Evolutionary conservation across 2,888 invertebrate genomes (phyloP).

Genomic region (Melinaea marsaeus): DNA sequence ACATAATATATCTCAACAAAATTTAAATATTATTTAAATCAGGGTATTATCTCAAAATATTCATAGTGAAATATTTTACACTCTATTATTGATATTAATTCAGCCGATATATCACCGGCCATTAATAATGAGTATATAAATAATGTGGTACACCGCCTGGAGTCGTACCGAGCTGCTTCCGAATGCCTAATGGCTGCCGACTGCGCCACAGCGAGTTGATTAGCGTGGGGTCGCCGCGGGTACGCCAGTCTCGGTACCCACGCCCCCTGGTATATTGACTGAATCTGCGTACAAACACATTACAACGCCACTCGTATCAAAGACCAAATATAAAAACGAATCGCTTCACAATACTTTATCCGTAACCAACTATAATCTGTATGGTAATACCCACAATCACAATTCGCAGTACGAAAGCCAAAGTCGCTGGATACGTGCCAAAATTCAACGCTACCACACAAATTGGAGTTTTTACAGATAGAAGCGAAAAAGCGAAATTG

Average conservation of each 20-base stretch:
- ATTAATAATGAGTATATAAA: not conserved
- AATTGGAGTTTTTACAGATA: constrained; percentile 50
- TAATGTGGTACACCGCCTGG: not conserved
- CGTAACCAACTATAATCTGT: constrained; percentile 48
- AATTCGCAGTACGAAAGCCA: constrained; percentile 56
- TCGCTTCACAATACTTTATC: constrained; percentile 24
- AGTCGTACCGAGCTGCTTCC: constrained; percentile 79
- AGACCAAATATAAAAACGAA: constrained; percentile 17
- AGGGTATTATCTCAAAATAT: not conserved
- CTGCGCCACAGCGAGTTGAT: constrained; percentile 86
- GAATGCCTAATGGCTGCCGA: constrained; percentile 84
- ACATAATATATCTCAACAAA: no score
- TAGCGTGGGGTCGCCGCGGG: constrained; percentile 83
- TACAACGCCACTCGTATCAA: constrained; percentile 30
- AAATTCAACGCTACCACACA: constrained; percentile 55
- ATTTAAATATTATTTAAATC: no score
- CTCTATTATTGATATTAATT: not conserved
- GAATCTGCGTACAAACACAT: constrained; percentile 70
- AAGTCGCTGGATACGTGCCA: constrained; percentile 65
- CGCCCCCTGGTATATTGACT: constrained; percentile 79
- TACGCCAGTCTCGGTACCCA: constrained; percentile 84
- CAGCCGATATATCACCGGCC: not conserved
- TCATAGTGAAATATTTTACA: not conserved
- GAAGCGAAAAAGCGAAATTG: constrained; percentile 76
- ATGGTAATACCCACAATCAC: constrained; percentile 39